These are phyloP conservation scores for Catostylus mosaicus DNA, from an alignment of 30 jellyfish, hydroid and myxozoan genomes.

Conservation along the genomic window DNA sequence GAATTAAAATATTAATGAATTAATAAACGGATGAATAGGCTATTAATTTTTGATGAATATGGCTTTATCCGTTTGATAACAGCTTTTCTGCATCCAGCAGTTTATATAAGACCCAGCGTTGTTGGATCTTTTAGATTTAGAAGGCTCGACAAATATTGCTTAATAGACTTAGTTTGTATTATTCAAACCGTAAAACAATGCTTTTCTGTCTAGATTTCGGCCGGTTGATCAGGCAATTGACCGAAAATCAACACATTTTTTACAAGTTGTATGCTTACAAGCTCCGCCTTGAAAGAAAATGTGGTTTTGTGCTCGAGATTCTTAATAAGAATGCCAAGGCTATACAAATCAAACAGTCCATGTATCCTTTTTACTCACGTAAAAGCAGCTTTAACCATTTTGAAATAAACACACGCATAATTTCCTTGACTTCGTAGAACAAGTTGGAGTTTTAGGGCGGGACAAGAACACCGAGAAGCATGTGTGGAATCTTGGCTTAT, in stretches of 20 bases:
- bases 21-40: constrained; percentile 1
- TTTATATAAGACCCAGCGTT: not conserved
- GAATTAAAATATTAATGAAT: constrained; percentile 11
- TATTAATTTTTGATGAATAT: constrained; percentile 9
- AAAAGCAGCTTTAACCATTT: no score
- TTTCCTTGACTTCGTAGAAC: no score
- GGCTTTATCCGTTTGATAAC: constrained; percentile 17
- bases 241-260: not conserved
- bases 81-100: constrained; percentile 14
- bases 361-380: no score
- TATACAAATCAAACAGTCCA: not conserved
- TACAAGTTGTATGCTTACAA: not conserved
- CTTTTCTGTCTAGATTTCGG: not conserved
- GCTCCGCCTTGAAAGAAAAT: not conserved
- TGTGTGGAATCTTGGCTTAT: no score
- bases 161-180: not conserved
- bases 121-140: not conserved
- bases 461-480: no score
- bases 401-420: no score
- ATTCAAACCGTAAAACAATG: not conserved
- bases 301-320: no score
- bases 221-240: not conserved
- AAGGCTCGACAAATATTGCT: not conserved
- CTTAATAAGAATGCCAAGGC: no score
- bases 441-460: no score